Conservation (phyloP, 1,140 invertebrate species). For the Brachionus plicatilis region DNA sequence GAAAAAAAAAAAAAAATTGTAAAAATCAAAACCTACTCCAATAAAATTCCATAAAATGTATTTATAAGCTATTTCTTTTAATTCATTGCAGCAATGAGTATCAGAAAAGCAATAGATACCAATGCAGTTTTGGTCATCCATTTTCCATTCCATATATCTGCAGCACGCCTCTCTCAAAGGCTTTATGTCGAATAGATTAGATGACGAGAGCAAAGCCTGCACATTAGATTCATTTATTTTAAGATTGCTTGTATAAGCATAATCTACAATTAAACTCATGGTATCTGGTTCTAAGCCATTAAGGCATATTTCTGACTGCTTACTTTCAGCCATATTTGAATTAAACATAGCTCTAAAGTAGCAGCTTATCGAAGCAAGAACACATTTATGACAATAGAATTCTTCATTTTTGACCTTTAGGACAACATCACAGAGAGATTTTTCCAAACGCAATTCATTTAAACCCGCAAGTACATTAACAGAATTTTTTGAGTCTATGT, state of each 20-base stretch:
- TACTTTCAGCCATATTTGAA: constrained; percentile 55
- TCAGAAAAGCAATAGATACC: constrained; percentile 63
- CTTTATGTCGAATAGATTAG: constrained; percentile 61
- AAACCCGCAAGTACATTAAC: constrained; percentile 57
- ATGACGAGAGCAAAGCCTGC: constrained; percentile 60
- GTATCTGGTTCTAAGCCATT: constrained; percentile 60
- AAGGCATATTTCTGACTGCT: constrained; percentile 57
- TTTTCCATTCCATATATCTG: constrained; percentile 59
- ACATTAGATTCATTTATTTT: constrained; percentile 60
- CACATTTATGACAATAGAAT: constrained; percentile 59
- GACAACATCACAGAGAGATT: constrained; percentile 58
- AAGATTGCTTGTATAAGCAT: constrained; percentile 60
- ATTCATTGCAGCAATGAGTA: constrained; percentile 57
- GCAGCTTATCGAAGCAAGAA: constrained; percentile 58
- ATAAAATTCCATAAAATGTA: constrained; percentile 50
- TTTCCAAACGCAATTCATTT: constrained; percentile 57
- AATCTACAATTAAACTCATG: constrained; percentile 58
- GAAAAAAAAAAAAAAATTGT: not conserved
- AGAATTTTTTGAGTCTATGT: constrained; percentile 45
- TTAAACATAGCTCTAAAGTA: constrained; percentile 61
- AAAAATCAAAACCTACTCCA: constrained; percentile 41
- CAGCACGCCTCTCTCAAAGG: constrained; percentile 60
- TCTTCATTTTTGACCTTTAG: constrained; percentile 55
- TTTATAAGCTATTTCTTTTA: constrained; percentile 57
- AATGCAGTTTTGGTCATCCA: constrained; percentile 60